Conservation (phyloP, 2,888 invertebrate genomes). For the Callinectes sapidus region DNA sequence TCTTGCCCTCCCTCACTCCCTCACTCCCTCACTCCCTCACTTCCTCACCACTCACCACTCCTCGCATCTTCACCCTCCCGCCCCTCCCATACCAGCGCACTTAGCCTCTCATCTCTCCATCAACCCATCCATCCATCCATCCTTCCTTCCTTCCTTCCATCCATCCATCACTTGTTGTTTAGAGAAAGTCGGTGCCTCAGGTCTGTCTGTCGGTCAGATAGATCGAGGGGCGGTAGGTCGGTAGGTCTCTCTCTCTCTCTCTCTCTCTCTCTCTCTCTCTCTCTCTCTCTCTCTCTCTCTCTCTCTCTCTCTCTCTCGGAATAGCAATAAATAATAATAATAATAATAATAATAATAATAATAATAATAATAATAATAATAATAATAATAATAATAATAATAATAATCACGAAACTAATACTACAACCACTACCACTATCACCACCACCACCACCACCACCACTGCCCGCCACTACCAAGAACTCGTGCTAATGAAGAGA, state of each 20-base stretch:
- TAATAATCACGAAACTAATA: not conserved
- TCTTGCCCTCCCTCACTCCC: not conserved
- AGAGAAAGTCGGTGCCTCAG: not conserved
- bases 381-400: too few species aligned
- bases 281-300: slow-evolving; percentile 20
- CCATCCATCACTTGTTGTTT: not conserved
- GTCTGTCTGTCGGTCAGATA: not conserved
- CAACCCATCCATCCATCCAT: too few species aligned
- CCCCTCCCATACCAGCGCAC: not conserved
- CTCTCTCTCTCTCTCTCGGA: not conserved
- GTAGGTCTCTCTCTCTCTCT: not conserved
- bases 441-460: not conserved
- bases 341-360: not conserved
- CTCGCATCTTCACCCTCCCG: not conserved
- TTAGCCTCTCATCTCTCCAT: not conserved
- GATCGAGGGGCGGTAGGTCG: too few species aligned
- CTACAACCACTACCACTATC: not conserved
- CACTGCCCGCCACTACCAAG: not conserved
- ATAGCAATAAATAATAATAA: too few species aligned
- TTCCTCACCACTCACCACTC: too few species aligned
- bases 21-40: not conserved
- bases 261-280: slow-evolving; percentile 21
- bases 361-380: not conserved
- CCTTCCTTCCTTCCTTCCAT: not conserved
- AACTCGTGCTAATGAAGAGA: not conserved